A percentile compares a stretch with the other conserved stretches of the same genome.
Evolutionary conservation across 2,113 vertebrate species (phyloP).

Genomic region (Blennius ocellaris): DNA sequence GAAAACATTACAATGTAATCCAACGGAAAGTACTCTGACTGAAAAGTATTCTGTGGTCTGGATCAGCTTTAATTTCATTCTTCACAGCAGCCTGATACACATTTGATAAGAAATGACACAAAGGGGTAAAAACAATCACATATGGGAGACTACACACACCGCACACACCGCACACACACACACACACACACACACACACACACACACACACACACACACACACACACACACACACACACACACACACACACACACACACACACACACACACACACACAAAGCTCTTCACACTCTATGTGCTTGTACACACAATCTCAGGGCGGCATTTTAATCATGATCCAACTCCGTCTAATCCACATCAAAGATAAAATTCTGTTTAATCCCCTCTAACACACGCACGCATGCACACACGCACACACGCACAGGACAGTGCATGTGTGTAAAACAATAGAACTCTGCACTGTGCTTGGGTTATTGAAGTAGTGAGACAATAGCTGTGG

Average conservation of each 20-base stretch:
- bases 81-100: conserved; percentile 9
- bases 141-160: not conserved
- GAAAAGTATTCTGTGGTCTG: too few species aligned
- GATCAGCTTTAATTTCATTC: not conserved
- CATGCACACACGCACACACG: not conserved
- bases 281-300: not conserved
- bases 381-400: conserved; percentile 21
- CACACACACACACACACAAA: conserved; percentile 18
- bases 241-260: conserved; percentile 9
- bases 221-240: conserved; percentile 30
- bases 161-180: conserved; percentile 16
- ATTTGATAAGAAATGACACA: conserved; percentile 23
- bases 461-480: too few species aligned
- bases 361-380: conserved; percentile 62
- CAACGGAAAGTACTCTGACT: too few species aligned
- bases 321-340: conserved; percentile 48
- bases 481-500: too few species aligned
- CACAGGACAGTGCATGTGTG: conserved; percentile 4
- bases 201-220: conserved; percentile 9
- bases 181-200: conserved; percentile 18
- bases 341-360: conserved; percentile 56
- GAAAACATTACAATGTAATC: too few species aligned
- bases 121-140: not conserved
- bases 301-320: conserved; percentile 21
- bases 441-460: not conserved